A percentile compares a stretch with the other conserved stretches of the same genome.
These are phyloP conservation scores for Neotoxoptera formosana DNA, from an alignment of 1,140 invertebrate species.

Conservation along the genomic window DNA sequence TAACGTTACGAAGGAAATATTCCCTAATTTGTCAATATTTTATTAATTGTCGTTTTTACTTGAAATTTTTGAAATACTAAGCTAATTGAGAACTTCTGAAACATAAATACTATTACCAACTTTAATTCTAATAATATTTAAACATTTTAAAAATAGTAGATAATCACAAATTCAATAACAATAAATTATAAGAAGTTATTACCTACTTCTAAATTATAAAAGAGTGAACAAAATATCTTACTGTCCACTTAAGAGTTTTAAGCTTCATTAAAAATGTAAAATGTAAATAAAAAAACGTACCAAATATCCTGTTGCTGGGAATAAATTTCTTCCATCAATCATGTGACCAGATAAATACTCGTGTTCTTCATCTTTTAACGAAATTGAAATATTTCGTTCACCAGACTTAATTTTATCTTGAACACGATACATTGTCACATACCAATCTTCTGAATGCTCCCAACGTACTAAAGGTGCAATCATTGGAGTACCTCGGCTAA, in stretches of 20 bases:
- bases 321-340: conserved; percentile 86
- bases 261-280: neutral
- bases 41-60: too few species aligned
- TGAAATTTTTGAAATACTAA: too few species aligned
- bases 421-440: conserved; percentile 69
- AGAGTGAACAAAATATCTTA: too few species aligned
- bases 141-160: too few species aligned
- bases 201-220: neutral
- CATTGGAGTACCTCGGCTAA: conserved; percentile 79
- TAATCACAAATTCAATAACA: neutral
- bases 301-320: conserved; percentile 85
- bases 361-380: conserved; percentile 73
- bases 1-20: too few species aligned
- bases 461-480: conserved; percentile 81
- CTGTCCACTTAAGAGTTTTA: neutral
- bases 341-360: conserved; percentile 84
- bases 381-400: conserved; percentile 70
- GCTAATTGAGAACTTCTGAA: too few species aligned
- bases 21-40: too few species aligned
- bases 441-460: conserved; percentile 86
- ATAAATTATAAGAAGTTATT: neutral
- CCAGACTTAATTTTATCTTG: conserved; percentile 72
- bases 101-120: too few species aligned
- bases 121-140: too few species aligned
- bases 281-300: neutral